A percentile compares a stretch with the other conserved stretches of the same genome.
Conservation (phyloP, 92 coral and sea anemone genomes). For the Phenganax marumi region DNA sequence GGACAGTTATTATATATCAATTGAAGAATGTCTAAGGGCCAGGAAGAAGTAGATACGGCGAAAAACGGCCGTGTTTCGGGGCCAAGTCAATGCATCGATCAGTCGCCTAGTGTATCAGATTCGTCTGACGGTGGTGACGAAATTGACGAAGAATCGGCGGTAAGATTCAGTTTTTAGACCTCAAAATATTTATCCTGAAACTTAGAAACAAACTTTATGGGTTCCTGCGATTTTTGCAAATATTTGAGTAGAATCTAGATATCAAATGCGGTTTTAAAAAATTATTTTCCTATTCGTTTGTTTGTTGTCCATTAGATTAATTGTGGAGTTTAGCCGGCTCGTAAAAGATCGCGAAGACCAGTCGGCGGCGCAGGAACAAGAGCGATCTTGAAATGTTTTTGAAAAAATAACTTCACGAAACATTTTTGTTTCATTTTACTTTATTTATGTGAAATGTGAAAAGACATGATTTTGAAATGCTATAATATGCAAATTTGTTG, state of each 20-base stretch:
- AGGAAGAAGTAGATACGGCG: slow-evolving; percentile 30
- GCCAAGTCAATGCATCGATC: neutral
- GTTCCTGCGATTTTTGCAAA: neutral
- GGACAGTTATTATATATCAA: neutral
- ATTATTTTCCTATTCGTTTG: neutral
- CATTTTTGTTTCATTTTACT: neutral
- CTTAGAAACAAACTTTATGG: neutral
- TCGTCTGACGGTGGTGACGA: slow-evolving; percentile 96
- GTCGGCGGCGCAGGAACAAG: neutral
- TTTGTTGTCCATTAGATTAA: neutral
- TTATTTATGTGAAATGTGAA: neutral
- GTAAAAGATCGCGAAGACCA: slow-evolving; percentile 13
- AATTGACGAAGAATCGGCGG: slow-evolving; percentile 91
- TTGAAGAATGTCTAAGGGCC: slow-evolving; percentile 30
- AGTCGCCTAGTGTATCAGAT: slow-evolving; percentile 87
- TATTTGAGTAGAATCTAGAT: neutral
- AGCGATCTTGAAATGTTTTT: neutral
- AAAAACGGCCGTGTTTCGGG: slow-evolving; percentile 27
- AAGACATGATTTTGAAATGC: neutral
- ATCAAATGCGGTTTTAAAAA: neutral
- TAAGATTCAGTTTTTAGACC: slow-evolving; percentile 47
- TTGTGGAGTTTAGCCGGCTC: slow-evolving; percentile 13
- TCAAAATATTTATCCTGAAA: neutral
- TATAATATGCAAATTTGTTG: slow-evolving; percentile 12
- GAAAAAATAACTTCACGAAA: neutral